Evolutionary conservation across 2,888 invertebrate species (phyloP).

Genomic region (Mactromeris polynyma): DNA sequence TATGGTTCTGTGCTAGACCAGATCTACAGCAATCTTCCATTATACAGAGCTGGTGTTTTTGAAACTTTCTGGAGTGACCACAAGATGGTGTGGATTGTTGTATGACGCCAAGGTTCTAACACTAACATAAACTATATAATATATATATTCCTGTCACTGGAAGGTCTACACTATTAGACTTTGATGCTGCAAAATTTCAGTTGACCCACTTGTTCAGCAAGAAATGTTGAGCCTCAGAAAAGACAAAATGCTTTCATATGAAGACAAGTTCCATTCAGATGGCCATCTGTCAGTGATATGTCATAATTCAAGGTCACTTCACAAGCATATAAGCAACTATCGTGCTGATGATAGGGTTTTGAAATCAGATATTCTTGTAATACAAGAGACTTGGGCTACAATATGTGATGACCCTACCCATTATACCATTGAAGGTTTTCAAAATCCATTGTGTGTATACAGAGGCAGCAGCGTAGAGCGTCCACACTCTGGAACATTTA

Average conservation of each 20-base stretch:
- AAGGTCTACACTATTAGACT: constrained; percentile 35
- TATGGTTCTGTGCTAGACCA: too few relatives aligned
- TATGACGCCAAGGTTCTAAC: too few relatives aligned
- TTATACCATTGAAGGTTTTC: constrained; percentile 11
- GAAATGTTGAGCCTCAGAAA: constrained; percentile 29
- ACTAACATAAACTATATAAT: too few relatives aligned
- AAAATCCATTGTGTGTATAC: not conserved
- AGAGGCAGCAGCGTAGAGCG: not conserved
- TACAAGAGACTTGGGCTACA: constrained; percentile 22
- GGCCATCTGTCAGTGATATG: not conserved
- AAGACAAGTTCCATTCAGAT: not conserved
- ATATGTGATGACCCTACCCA: not conserved
- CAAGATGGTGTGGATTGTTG: too few relatives aligned
- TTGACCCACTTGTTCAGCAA: constrained; percentile 10
- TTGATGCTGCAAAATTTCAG: constrained; percentile 15
- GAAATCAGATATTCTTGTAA: not conserved
- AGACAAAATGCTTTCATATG: not conserved
- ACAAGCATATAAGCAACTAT: constrained; percentile 25
- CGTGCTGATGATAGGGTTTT: not conserved
- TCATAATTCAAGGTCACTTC: constrained; percentile 31
- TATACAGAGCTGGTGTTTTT: too few relatives aligned
- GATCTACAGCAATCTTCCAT: too few relatives aligned
- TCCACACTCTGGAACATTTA: constrained; percentile 23
- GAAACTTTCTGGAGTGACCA: too few relatives aligned
- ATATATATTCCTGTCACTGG: too few relatives aligned